Conservation (phyloP, 2,888 invertebrate genomes). For the Lobophora halterata region DNA sequence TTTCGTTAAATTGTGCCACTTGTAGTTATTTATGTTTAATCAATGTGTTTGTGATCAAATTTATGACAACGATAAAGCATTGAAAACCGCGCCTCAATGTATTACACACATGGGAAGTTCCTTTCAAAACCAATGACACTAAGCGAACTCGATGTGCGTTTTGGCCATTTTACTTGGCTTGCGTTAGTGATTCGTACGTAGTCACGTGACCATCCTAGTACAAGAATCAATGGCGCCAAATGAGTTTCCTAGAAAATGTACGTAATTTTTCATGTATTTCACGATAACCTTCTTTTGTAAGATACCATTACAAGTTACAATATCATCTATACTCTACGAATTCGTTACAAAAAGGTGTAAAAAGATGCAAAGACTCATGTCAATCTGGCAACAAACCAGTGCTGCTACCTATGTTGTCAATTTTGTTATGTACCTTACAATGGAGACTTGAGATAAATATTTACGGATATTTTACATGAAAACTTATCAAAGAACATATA, state of each 20-base stretch:
- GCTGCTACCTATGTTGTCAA: constrained; percentile 92
- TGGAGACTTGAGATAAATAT: constrained; percentile 85
- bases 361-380: constrained; percentile 77
- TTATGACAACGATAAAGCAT: constrained; percentile 47
- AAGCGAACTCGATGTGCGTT: constrained; percentile 79
- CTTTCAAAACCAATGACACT: constrained; percentile 75
- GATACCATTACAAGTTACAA: constrained; percentile 32
- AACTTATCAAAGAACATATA: too few species aligned
- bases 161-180: constrained; percentile 81
- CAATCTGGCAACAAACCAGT: constrained; percentile 81
- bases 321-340: constrained; percentile 32
- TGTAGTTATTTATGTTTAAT: constrained; percentile 58
- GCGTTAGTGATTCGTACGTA: constrained; percentile 80
- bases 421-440: constrained; percentile 80
- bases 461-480: constrained; percentile 72
- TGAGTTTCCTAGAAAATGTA: constrained; percentile 77
- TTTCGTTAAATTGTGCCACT: constrained; percentile 68
- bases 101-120: constrained; percentile 66
- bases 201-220: constrained; percentile 75
- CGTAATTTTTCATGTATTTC: constrained; percentile 54
- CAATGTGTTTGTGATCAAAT: constrained; percentile 66
- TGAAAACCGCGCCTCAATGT: constrained; percentile 65
- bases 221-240: constrained; percentile 81
- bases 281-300: constrained; percentile 36
- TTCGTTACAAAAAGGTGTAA: constrained; percentile 40